These are phyloP conservation scores for Rotaria macrura DNA, from an alignment of 2,888 invertebrate species.

Conservation along the genomic window DNA sequence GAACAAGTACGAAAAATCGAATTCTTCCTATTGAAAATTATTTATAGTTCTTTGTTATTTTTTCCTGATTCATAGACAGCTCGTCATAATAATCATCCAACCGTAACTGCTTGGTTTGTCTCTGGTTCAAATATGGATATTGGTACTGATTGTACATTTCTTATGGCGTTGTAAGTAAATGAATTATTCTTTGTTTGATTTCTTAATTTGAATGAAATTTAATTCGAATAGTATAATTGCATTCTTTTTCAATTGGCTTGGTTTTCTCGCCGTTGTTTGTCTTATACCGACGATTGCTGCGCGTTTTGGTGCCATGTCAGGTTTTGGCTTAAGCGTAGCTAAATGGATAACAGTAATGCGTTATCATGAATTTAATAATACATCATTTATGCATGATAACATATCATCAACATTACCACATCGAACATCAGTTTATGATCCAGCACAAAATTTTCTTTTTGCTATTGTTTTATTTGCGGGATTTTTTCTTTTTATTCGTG, in stretches of 20 bases:
- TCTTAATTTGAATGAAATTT: too few relatives aligned
- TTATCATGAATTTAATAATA: background rate
- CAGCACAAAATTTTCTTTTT: constrained; percentile 18
- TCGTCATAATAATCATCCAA: background rate
- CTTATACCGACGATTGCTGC: constrained; percentile 86
- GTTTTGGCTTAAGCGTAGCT: constrained; percentile 78
- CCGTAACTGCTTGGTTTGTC: background rate
- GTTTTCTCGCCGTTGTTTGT: constrained; percentile 77
- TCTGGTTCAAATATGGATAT: constrained; percentile 54
- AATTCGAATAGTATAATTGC: constrained; percentile 54
- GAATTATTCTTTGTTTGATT: constrained; percentile 39
- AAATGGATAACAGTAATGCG: constrained; percentile 61
- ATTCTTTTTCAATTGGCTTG: constrained; percentile 89
- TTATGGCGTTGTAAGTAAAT: constrained; percentile 61
- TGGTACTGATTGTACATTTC: constrained; percentile 83
- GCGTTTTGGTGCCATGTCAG: constrained; percentile 78
- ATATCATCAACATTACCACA: background rate
- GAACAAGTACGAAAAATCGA: background rate
- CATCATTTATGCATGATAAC: background rate
- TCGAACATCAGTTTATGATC: background rate
- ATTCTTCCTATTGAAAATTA: too few relatives aligned
- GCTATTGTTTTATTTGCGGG: constrained; percentile 21
- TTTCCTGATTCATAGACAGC: background rate
- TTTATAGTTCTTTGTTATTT: too few relatives aligned
- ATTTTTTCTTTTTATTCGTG: constrained; percentile 31